Conservation (phyloP, 1,140 invertebrate species). For the Conus betulinus region DNA sequence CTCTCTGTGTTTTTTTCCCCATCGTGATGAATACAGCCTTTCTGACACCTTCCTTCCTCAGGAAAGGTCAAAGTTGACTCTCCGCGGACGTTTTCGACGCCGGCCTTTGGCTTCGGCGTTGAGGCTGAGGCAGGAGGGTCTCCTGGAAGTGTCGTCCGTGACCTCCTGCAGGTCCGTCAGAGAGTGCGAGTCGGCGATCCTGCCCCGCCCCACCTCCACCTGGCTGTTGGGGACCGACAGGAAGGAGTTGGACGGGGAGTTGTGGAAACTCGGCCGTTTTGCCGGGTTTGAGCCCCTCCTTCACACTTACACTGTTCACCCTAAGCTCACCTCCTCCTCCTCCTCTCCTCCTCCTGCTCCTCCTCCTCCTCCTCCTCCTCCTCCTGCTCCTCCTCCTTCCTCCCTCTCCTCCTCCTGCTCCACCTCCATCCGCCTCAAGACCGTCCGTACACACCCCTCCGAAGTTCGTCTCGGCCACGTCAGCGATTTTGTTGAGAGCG, state of each 20-base stretch:
- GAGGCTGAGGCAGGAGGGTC: conserved; percentile 44
- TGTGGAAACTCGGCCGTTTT: conserved; percentile 25
- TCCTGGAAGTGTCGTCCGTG: neutral
- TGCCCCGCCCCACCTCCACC: neutral
- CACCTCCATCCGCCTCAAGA: too few species aligned
- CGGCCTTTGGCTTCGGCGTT: conserved; percentile 38
- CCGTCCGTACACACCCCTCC: neutral
- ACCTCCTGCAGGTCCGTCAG: conserved; percentile 24
- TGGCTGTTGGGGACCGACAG: conserved; percentile 34
- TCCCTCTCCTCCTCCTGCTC: neutral
- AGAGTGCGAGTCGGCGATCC: conserved; percentile 36
- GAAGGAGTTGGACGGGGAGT: conserved; percentile 2
- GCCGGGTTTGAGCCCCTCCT: neutral
- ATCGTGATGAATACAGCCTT: neutral
- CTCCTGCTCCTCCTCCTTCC: neutral
- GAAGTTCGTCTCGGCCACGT: neutral
- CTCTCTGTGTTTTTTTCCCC: neutral
- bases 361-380: neutral
- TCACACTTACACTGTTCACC: too few species aligned
- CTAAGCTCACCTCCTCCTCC: too few species aligned
- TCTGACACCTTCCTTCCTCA: neutral
- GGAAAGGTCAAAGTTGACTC: conserved; percentile 49
- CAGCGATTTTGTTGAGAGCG: neutral
- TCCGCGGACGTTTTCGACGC: conserved; percentile 39
- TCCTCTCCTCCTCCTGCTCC: neutral